These are phyloP conservation scores for Sebastiscus albofasciatus DNA, from an alignment of 2,797 vertebrate genomes.

Conservation along the genomic window DNA sequence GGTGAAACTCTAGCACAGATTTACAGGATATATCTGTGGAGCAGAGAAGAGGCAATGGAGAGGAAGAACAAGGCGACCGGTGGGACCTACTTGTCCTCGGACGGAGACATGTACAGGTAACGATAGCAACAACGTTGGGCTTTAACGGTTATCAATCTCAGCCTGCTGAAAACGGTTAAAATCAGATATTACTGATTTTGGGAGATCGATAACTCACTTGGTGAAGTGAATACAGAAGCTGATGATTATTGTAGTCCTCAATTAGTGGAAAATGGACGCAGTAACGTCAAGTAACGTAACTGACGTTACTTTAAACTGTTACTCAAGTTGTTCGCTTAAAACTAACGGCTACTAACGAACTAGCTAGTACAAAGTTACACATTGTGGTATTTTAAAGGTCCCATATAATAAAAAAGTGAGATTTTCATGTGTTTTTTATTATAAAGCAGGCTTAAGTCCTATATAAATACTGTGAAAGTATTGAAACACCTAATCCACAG, in stretches of 20 bases:
- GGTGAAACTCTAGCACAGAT: not conserved
- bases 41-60: conserved; percentile 65
- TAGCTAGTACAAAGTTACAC: not conserved
- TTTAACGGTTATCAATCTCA: not conserved
- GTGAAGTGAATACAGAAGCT: not conserved
- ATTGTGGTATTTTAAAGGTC: not conserved
- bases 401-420: too few relatives aligned
- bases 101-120: conserved; percentile 73
- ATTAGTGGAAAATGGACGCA: not conserved
- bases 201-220: not conserved
- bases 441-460: too few relatives aligned
- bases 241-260: too few relatives aligned
- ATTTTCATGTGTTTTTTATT: too few relatives aligned
- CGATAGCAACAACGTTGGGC: not conserved
- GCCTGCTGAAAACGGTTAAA: not conserved
- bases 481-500: too few relatives aligned
- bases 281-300: not conserved
- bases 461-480: too few relatives aligned
- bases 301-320: not conserved
- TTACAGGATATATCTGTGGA: conserved; percentile 1
- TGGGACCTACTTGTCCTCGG: conserved; percentile 1
- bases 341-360: not conserved
- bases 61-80: conserved; percentile 37
- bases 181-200: rapidly evolving
- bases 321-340: not conserved